Evolutionary conservation across 2,113 vertebrate genomes (phyloP).

Genomic region (Gadus macrocephalus): DNA sequence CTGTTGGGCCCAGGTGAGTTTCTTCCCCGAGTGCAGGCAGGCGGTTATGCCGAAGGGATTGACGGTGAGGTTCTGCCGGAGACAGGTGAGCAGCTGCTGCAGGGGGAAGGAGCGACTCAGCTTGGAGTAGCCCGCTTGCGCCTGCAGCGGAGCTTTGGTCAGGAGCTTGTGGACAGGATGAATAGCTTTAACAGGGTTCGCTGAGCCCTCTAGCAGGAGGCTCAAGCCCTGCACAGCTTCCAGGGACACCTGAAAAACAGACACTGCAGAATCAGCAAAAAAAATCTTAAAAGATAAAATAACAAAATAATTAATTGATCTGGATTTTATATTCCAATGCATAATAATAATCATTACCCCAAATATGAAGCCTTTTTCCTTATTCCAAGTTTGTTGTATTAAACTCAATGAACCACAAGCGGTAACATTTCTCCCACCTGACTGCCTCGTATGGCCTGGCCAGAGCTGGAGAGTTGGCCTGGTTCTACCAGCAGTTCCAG

Average conservation of each 20-base stretch:
- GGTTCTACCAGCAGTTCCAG: constrained; percentile 88
- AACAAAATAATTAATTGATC: no score
- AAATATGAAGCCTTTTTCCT: neutral
- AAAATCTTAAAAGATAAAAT: neutral
- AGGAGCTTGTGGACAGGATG: constrained; percentile 81
- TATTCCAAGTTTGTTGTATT: no score
- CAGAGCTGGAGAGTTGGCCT: constrained; percentile 77
- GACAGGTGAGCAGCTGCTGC: constrained; percentile 78
- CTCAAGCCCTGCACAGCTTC: constrained; percentile 80
- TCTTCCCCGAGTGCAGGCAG: constrained; percentile 86
- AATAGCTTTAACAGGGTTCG: constrained; percentile 57
- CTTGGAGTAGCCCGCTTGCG: constrained; percentile 75
- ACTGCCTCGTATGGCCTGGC: constrained; percentile 69
- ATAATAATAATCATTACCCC: neutral
- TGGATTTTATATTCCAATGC: neutral
- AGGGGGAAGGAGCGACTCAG: constrained; percentile 76
- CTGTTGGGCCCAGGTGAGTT: constrained; percentile 90
- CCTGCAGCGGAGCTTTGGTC: constrained; percentile 73
- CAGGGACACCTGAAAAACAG: constrained; percentile 62
- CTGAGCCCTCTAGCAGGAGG: constrained; percentile 85
- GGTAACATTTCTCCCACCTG: constrained; percentile 36
- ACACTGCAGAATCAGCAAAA: neutral
- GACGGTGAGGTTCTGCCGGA: constrained; percentile 71
- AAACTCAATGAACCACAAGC: neutral
- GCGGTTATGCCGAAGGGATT: constrained; percentile 86